A percentile compares a stretch with the other conserved stretches of the same genome.
These are phyloP conservation scores for Plagodis pulveraria DNA, from an alignment of 2,888 invertebrate species.

Conservation along the genomic window DNA sequence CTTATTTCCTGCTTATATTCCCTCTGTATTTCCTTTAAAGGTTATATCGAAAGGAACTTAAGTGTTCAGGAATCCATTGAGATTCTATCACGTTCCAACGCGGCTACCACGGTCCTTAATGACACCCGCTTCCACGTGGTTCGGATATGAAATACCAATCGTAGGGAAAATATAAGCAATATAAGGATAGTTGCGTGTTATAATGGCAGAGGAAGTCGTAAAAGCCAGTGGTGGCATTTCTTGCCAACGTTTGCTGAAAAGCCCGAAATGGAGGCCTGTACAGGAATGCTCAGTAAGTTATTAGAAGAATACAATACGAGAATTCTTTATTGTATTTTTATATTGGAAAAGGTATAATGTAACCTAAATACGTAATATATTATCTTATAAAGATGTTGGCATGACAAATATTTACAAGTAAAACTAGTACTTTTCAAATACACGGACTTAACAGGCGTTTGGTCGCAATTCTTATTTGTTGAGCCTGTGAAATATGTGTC, in stretches of 20 bases:
- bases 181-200: conserved; percentile 12
- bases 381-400: too few relatives aligned
- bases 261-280: neutral
- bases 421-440: too few relatives aligned
- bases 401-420: too few relatives aligned
- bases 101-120: conserved; percentile 15
- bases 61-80: conserved; percentile 21
- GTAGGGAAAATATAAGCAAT: conserved; percentile 23
- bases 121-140: conserved; percentile 29
- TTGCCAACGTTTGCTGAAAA: neutral
- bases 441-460: too few relatives aligned
- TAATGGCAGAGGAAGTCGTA: conserved; percentile 13
- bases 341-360: too few relatives aligned
- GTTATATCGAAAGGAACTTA: conserved; percentile 15
- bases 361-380: too few relatives aligned
- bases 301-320: too few relatives aligned
- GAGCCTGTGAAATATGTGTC: too few relatives aligned
- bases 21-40: conserved; percentile 16
- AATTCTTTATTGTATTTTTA: too few relatives aligned
- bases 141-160: conserved; percentile 36
- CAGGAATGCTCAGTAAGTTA: neutral
- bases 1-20: conserved; percentile 14
- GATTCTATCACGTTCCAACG: conserved; percentile 32
- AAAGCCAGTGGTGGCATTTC: conserved; percentile 9
- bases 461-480: too few relatives aligned